Conservation (phyloP, 2,888 invertebrate species). For the Ctena decussata region DNA sequence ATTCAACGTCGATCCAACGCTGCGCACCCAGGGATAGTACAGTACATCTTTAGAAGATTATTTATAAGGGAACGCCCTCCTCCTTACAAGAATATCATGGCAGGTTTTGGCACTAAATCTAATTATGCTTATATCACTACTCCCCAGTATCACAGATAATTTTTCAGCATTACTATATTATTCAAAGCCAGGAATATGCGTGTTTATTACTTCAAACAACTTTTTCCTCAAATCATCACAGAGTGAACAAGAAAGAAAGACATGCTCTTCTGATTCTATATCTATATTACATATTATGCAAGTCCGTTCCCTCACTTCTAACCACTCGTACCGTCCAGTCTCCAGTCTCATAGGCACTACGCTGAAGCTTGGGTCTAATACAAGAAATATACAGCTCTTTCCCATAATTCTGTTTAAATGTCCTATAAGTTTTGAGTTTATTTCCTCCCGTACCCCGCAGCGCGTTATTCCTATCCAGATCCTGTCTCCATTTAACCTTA, state of each 20-base stretch:
- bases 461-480: not conserved
- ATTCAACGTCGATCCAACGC: too few species aligned
- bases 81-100: not conserved
- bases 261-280: not conserved
- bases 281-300: not conserved
- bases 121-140: not conserved
- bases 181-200: not conserved
- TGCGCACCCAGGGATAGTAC: too few species aligned
- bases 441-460: not conserved
- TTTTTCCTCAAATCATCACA: not conserved
- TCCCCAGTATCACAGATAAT: not conserved
- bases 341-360: not conserved
- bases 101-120: constrained; percentile 1
- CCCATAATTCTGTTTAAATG: not conserved
- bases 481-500: not conserved
- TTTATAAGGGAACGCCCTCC: not conserved
- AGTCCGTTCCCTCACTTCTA: not conserved
- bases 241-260: not conserved
- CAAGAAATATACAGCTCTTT: not conserved
- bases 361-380: not conserved
- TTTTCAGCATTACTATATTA: not conserved
- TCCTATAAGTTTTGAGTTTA: not conserved
- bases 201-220: not conserved
- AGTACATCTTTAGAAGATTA: not conserved
- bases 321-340: not conserved